Evolutionary conservation across 2,113 vertebrate genomes (phyloP).

Genomic region (Bolborhynchus lineola): DNA sequence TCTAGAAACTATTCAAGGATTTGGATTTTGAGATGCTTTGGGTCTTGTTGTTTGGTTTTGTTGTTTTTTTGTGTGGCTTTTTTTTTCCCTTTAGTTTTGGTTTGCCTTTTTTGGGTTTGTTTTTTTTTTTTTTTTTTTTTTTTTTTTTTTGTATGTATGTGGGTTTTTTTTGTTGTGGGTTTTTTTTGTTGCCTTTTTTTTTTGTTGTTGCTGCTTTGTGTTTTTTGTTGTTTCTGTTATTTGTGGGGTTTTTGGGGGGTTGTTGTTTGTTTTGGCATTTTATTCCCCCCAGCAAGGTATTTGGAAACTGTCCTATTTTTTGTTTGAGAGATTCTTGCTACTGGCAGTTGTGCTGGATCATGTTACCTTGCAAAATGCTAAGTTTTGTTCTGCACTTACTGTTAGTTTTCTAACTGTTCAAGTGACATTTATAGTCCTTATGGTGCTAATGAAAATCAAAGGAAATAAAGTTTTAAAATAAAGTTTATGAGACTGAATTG

Average conservation of each 20-base stretch:
- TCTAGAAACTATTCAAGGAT: neutral
- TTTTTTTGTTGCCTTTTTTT: too few relatives aligned
- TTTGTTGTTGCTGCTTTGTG: too few relatives aligned
- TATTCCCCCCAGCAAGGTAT: neutral
- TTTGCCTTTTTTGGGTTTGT: too few relatives aligned
- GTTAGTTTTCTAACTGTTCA: neutral
- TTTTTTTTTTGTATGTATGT: neutral
- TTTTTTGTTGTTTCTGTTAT: neutral
- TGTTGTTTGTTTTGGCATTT: too few relatives aligned
- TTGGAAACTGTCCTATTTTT: neutral
- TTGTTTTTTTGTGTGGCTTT: neutral
- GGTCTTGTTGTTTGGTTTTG: neutral
- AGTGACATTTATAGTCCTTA: neutral
- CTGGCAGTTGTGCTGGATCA: neutral
- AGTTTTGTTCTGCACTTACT: neutral
- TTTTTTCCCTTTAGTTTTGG: neutral
- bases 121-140: too few relatives aligned
- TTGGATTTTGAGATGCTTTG: neutral
- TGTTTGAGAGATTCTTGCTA: neutral
- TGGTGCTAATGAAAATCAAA: neutral
- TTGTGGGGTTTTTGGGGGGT: rapidly evolving
- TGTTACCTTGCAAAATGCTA: neutral
- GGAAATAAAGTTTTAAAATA: neutral
- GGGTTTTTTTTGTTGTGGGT: too few relatives aligned
- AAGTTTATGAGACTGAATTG: neutral